Evolutionary conservation across 2,797 vertebrate genomes (phyloP), one percentile per base, ranked within the genome.

Genomic region (Paguma larvata): DNA sequence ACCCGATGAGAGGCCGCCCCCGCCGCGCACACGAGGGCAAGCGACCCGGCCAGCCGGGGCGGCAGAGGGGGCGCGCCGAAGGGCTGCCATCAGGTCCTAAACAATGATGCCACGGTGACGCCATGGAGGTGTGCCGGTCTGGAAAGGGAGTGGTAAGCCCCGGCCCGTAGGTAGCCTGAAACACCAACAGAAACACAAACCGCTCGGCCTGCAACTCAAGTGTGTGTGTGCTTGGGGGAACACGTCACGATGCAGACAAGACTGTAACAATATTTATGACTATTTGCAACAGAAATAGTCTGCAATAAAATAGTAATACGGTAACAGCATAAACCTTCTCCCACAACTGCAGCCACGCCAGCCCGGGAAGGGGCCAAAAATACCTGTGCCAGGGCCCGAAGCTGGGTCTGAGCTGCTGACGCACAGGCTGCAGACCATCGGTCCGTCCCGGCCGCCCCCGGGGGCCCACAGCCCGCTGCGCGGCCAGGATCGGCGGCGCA

Each of bases 251-350:
- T 5, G 62, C 85, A 89, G 82, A 78, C 92, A 67, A 32, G 82
- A 91, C 44, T 34, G 53, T n/a, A 83, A 77, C 85, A 72, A 62
- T 94, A 93, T 94, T 94, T 94, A 93, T 21, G 34, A 75, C 93
- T 89, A 68, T 96, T 53, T 97, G 91, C 85, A 73, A 87, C 75
- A 70, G 78, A 97, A 96, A 93, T 14, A 94, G 85, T 59, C 79
- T 0, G 16, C 51, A 14, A 72, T 96, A 94, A 94, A 95, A 82
- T 75, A 75, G 95, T 48, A 85, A 92, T 56, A 88, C 16, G 48
- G 90, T 21, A 85, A 62, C 32, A 56, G 88, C 48, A 38, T 63
- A 92, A 96, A 92, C 73, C 65, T 30, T 87, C 32, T 13, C 79
- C 34, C 3, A 30, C 80, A 73, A 80, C 85, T 62, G n/a, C 85